A percentile compares a stretch with the other conserved stretches of the same genome.
Evolutionary conservation across 1,140 invertebrate genomes (phyloP).

Genomic region (Hylaeus volcanicus): DNA sequence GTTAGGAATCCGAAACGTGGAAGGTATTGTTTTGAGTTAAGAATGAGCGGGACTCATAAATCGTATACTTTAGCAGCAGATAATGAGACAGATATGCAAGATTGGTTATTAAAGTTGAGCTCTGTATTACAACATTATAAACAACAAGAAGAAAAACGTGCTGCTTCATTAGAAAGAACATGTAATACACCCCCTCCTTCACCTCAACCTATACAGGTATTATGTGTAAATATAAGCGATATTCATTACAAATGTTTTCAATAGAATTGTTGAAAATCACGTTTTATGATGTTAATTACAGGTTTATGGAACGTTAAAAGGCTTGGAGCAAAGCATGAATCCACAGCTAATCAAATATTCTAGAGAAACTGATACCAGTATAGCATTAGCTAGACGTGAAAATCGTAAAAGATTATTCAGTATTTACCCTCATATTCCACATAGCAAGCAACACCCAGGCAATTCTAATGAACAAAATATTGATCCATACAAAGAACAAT

Average conservation of each 20-base stretch:
- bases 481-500: conserved; percentile 90
- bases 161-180: conserved; percentile 83
- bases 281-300: conserved; percentile 25
- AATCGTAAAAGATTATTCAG: conserved; percentile 87
- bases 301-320: conserved; percentile 88
- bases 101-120: conserved; percentile 89
- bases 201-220: conserved; percentile 77
- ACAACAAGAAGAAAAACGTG: conserved; percentile 86
- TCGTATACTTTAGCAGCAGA: conserved; percentile 93
- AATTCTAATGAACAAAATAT: conserved; percentile 76
- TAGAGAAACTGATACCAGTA: conserved; percentile 92
- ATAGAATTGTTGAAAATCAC: not conserved
- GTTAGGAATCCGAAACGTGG: conserved; percentile 92
- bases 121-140: conserved; percentile 89
- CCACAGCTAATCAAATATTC: conserved; percentile 94
- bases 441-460: conserved; percentile 73
- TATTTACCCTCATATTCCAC: conserved; percentile 83
- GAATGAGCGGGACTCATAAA: conserved; percentile 90
- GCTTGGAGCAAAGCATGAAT: conserved; percentile 94
- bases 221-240: conserved; percentile 2
- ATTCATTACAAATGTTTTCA: not conserved
- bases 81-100: conserved; percentile 90
- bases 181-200: conserved; percentile 82
- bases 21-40: conserved; percentile 92
- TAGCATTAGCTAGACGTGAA: conserved; percentile 89